Conservation (phyloP, 1,140 invertebrate genomes). For the Drosophila ambigua region DNA sequence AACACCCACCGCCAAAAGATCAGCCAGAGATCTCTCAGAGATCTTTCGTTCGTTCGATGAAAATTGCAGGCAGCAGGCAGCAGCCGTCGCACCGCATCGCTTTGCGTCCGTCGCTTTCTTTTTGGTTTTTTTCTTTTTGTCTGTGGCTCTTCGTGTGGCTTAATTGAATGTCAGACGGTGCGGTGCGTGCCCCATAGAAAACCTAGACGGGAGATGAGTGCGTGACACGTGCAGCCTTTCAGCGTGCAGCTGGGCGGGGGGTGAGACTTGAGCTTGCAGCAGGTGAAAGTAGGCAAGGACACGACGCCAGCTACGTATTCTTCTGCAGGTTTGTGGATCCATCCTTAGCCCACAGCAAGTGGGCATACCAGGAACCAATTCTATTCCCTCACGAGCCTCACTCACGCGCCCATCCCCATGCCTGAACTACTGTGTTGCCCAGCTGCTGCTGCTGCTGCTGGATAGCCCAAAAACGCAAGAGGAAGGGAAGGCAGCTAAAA, state of each 20-base stretch:
- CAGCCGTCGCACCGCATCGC: conserved; percentile 27
- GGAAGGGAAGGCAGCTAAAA: background rate
- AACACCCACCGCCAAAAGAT: conserved; percentile 52
- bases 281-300: no score
- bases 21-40: conserved; percentile 40
- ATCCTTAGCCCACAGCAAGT: no score
- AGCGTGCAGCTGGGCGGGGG: no score
- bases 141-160: conserved; percentile 43
- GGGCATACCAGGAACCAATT: no score
- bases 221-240: conserved; percentile 25
- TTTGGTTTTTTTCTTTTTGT: background rate
- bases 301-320: no score
- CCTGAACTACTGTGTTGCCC: conserved; percentile 48
- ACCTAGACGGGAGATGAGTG: background rate
- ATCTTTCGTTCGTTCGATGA: conserved; percentile 24
- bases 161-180: conserved; percentile 70
- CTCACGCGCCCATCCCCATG: conserved; percentile 19
- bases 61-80: conserved; percentile 44
- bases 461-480: conserved; percentile 27
- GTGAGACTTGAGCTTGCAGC: no score
- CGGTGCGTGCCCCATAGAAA: conserved; percentile 28
- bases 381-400: conserved; percentile 5
- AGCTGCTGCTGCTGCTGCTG: conserved; percentile 30
- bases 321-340: no score
- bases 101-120: conserved; percentile 31